These are phyloP conservation scores for Chromis chromis DNA, from an alignment of 2,797 vertebrate genomes.

Conservation along the genomic window DNA sequence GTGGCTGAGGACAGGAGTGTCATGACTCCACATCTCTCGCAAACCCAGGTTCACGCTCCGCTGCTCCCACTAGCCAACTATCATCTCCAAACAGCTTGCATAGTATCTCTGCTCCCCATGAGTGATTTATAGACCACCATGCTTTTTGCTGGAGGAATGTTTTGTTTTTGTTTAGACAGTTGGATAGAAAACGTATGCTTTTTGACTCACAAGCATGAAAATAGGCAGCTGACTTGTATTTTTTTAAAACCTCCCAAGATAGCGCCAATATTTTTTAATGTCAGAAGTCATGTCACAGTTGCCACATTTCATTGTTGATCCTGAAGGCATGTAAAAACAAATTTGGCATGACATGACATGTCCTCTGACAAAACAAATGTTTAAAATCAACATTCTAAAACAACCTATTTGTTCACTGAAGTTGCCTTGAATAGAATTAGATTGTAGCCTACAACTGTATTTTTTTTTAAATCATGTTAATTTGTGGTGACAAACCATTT, in stretches of 20 bases:
- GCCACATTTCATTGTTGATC: slow-evolving; percentile 32
- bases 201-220: slow-evolving; percentile 50
- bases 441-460: neutral
- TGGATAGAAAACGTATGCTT: slow-evolving; percentile 52
- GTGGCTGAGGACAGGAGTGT: slow-evolving; percentile 73
- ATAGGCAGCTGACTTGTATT: slow-evolving; percentile 19
- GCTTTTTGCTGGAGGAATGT: slow-evolving; percentile 47
- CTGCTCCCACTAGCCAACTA: slow-evolving; percentile 75
- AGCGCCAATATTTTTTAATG: slow-evolving; percentile 40
- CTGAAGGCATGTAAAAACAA: slow-evolving; percentile 30
- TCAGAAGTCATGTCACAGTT: slow-evolving; percentile 25
- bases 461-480: neutral
- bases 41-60: slow-evolving; percentile 74
- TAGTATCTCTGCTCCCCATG: slow-evolving; percentile 69
- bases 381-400: slow-evolving; percentile 39
- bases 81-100: slow-evolving; percentile 82
- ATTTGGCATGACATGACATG: neutral
- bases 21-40: slow-evolving; percentile 69
- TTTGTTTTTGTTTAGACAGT: slow-evolving; percentile 65
- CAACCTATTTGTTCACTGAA: slow-evolving; percentile 20
- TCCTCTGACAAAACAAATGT: neutral
- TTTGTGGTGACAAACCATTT: neutral
- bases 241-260: slow-evolving; percentile 23
- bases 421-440: slow-evolving; percentile 1
- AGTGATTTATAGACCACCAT: slow-evolving; percentile 75